These are phyloP conservation scores for Danio aesculapii DNA, from an alignment of 2,797 vertebrate genomes.

Conservation along the genomic window DNA sequence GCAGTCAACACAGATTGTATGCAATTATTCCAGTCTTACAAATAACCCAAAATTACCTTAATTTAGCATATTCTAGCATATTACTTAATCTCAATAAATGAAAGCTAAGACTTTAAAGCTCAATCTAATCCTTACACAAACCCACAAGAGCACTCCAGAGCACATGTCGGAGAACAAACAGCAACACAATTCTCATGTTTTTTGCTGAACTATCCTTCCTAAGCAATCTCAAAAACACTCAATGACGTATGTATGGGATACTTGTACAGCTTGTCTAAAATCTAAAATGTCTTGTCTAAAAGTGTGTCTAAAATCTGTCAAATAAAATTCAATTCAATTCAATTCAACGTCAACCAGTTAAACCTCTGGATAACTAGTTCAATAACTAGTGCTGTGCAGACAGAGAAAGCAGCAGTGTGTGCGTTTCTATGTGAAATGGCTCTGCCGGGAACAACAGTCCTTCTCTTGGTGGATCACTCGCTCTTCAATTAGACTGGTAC, in stretches of 20 bases:
- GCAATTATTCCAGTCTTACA: not conserved
- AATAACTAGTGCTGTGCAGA: slow-evolving; percentile 26
- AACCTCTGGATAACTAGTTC: slow-evolving; percentile 50
- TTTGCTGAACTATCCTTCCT: not conserved
- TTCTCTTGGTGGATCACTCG: slow-evolving; percentile 31
- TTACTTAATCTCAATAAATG: not conserved
- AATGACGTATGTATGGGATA: too few species aligned
- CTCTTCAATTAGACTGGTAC: slow-evolving; percentile 50
- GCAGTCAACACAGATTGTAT: not conserved
- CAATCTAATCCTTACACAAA: not conserved
- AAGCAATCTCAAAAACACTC: slow-evolving; percentile 30
- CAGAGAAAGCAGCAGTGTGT: not conserved
- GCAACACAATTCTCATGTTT: not conserved
- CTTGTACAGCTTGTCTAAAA: too few species aligned
- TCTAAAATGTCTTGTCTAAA: too few species aligned
- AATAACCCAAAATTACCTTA: too few species aligned
- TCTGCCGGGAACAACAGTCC: slow-evolving; percentile 48
- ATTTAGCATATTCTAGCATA: too few species aligned
- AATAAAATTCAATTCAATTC: too few species aligned
- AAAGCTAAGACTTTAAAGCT: not conserved
- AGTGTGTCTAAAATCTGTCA: too few species aligned
- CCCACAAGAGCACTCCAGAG: too few species aligned
- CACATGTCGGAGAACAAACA: not conserved
- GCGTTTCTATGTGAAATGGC: slow-evolving; percentile 8
- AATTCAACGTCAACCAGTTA: slow-evolving; percentile 42